Base-by-base conservation (phyloP, 2,113 vertebrate species). In the Oreochromis tanganicae region DNA sequence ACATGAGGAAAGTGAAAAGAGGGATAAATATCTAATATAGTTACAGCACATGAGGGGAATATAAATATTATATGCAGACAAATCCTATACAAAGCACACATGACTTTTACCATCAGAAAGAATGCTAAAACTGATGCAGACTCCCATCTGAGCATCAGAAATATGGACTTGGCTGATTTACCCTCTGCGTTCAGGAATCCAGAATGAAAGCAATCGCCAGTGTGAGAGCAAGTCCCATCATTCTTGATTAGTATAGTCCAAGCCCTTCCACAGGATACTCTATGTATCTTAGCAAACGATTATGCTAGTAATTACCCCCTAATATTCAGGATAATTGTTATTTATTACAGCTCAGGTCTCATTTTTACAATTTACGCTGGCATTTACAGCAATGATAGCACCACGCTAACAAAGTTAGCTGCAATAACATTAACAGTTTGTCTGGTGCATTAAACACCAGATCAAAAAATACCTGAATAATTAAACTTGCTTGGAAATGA, bases 361-460 rank as follows among this genome's bases (percentile, higher is more conserved):
- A 24, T 46, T 73, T 73, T 48, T 29, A 48, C 43, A 48, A 27
- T 48, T 75, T 75, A 75, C 24, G 21, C 41, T 17, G 4, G 13
- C 21, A 75, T 75, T 75, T 29, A 11, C 68, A 73, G 68, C 5
- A 48, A 1, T 4, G 68, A 73, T 29, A 29, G 21, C 68, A 16
- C 2, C 0, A 48, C 0, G 0, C 21, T 73, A 46, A 48, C 21
- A 75, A 75, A 48, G 24, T 29, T 19, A 48, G 5, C 2, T 75
- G 0, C 71, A 75, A 16, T 75, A 32, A 12, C 1, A 7, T 19
- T 50, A 29, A 19, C 0, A 75, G 24, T 75, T 75, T 27, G 9
- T 48, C 24, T 29, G 24, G 24, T 48, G 71, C 71, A 75, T 75
- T 0, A 48, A 75, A 75, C 24, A 75, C 19, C 14, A 48, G 71